phyloP scores from a whole-genome alignment of 2,888 invertebrate genomes.

The Sarcophaga carnaria region DNA sequence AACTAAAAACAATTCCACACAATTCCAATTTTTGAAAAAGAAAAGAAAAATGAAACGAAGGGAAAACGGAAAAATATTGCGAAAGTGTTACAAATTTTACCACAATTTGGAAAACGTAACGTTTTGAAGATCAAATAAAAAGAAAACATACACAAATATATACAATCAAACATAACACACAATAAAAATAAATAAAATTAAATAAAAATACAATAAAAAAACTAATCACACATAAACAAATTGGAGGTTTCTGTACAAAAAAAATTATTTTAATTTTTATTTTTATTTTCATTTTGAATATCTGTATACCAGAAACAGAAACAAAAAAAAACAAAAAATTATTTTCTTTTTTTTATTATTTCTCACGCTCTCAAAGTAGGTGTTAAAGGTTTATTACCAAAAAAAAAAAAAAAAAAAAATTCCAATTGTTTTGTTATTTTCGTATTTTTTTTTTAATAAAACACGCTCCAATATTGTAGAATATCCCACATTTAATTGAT shows the following conservation, averaged over 20 bases:
- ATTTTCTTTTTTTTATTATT: constrained; percentile 3
- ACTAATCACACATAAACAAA: too few species aligned
- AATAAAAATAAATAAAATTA: background rate
- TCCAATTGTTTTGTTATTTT: constrained; percentile 46
- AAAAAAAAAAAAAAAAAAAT: constrained; percentile 13
- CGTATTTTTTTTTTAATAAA: background rate
- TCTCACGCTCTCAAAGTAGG: background rate
- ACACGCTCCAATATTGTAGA: background rate
- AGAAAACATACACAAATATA: background rate
- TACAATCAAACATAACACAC: too few species aligned
- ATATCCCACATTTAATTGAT: background rate
- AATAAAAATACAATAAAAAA: background rate
- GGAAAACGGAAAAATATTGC: constrained; percentile 3
- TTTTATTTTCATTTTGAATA: constrained; percentile 25
- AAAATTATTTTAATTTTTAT: background rate
- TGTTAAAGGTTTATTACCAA: constrained; percentile 46
- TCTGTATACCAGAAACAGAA: background rate
- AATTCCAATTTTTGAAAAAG: background rate
- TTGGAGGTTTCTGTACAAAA: background rate
- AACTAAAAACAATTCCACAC: constrained; percentile 14
- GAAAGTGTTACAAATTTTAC: constrained; percentile 54
- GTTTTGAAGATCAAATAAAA: background rate
- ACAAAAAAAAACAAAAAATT: background rate
- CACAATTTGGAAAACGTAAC: constrained; percentile 12
- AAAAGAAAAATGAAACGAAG: background rate